Evolutionary conservation across 2,113 vertebrate species (phyloP), one percentile per base, ranked within the genome.

Genomic region (Neotoma lepida): DNA sequence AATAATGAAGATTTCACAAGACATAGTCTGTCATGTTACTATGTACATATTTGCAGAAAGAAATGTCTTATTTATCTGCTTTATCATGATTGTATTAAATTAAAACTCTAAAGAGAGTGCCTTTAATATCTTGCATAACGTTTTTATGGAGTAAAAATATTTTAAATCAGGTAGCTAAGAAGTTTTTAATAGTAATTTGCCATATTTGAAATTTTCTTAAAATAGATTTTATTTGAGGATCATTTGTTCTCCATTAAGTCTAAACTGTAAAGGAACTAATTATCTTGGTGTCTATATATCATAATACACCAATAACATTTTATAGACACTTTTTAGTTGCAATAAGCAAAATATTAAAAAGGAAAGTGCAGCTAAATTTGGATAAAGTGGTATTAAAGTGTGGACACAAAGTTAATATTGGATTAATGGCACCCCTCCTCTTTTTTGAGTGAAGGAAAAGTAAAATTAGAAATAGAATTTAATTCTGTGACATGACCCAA

Each of bases 401-500:
- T 84, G n/a, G 10, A 84, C 22, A 71, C 76, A 20, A 90, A 73
- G 8, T 81, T 94, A 89, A 86, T 90, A 56, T 74, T 12, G 74
- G 58, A 84, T 93, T 94, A 92, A 96, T 95, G 3, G 0, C 71
- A 89, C 92, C 74, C 51, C 86, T 93, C 58, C 86, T 74, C 58
- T 56, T 81, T 81, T 64, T 90, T 93, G 61, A 88, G 22, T 63
- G 74, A 58, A 96, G 58, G 51, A 86, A 96, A 76, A 88, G 41
- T 92, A 93, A 96, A 96, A 94, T 92, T 93, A 95, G 94, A 94
- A 91, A 68, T 77, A 78, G 71, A 80, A 88, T 84, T 68, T 92
- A 95, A 93, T 86, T 61, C 41, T 82, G 26, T 84, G 51, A 85
- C 24, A 64, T 73, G 89, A 96, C 63, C 94, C 73, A 90, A 35